A percentile compares a stretch with the other conserved stretches of the same genome.
Evolutionary conservation across 2,113 vertebrate species (phyloP).

Genomic region (Myxocyprinus asiaticus): DNA sequence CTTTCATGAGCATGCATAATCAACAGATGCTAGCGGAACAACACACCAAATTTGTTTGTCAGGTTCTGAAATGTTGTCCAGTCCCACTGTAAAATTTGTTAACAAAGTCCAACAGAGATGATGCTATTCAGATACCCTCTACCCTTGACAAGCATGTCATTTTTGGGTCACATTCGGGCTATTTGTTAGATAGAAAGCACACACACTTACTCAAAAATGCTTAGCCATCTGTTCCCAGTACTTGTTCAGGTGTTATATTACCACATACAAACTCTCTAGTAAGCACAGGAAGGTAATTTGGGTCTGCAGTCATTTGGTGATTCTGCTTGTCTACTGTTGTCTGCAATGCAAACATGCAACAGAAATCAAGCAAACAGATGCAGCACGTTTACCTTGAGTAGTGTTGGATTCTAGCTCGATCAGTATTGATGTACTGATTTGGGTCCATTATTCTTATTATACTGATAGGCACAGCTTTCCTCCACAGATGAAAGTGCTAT

Average conservation of each 20-base stretch:
- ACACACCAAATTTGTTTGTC: slow-evolving; percentile 19
- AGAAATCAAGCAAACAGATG: background rate
- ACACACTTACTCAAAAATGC: slow-evolving; percentile 29
- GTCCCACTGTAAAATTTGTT: slow-evolving; percentile 24
- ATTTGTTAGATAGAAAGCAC: slow-evolving; percentile 46
- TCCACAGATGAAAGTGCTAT: slow-evolving; percentile 33
- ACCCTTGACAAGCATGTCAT: slow-evolving; percentile 23
- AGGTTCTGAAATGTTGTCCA: slow-evolving; percentile 20
- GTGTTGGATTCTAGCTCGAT: background rate
- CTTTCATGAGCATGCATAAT: slow-evolving; percentile 16
- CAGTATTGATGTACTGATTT: slow-evolving; percentile 22
- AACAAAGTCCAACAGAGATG: background rate
- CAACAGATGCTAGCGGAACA: slow-evolving; percentile 37
- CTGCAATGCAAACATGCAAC: no score
- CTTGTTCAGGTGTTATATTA: slow-evolving; percentile 44
- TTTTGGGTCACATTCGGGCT: slow-evolving; percentile 41
- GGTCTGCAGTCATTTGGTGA: slow-evolving; percentile 10
- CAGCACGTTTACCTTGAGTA: background rate
- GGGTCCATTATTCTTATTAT: slow-evolving; percentile 29
- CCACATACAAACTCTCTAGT: slow-evolving; percentile 46
- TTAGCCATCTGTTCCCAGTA: slow-evolving; percentile 51
- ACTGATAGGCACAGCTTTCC: slow-evolving; percentile 20
- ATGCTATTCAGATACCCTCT: slow-evolving; percentile 4
- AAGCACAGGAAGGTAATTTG: slow-evolving; percentile 3
- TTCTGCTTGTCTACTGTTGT: background rate